phyloP scores from a whole-genome alignment of 2,797 vertebrate species.

The Cynopterus sphinx region DNA sequence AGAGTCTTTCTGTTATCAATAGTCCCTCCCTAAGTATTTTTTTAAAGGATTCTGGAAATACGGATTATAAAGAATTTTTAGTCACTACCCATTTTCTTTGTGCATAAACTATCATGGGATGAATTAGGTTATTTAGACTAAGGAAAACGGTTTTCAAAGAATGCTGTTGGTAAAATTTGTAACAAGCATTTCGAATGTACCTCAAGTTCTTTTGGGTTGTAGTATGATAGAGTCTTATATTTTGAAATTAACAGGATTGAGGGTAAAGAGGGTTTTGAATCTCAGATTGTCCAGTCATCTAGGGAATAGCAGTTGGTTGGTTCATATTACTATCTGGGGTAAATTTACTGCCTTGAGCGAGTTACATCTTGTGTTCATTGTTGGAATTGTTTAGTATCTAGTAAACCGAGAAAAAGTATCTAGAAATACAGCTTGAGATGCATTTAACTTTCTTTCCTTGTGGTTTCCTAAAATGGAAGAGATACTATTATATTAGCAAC shows the following conservation, averaged over 20 bases:
- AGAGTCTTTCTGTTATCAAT: not conserved
- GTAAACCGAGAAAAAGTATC: not conserved
- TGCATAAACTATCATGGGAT: slow-evolving; percentile 21
- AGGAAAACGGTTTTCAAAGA: slow-evolving; percentile 2
- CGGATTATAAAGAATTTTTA: slow-evolving; percentile 35
- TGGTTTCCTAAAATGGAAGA: not conserved
- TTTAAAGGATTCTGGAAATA: not conserved
- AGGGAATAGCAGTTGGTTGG: not conserved
- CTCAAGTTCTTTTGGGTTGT: slow-evolving; percentile 29
- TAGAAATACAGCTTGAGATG: not conserved
- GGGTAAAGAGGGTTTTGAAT: not conserved
- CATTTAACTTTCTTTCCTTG: not conserved
- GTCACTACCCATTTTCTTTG: not conserved
- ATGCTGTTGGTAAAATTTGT: not conserved
- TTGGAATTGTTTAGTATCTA: not conserved
- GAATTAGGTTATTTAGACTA: slow-evolving; percentile 37
- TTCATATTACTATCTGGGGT: not conserved
- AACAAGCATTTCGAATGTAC: not conserved
- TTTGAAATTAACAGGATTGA: not conserved
- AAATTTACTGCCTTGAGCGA: not conserved
- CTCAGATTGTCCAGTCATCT: not conserved
- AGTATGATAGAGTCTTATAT: not conserved
- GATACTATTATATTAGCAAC: not conserved
- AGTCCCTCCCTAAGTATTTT: not conserved
- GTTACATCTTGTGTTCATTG: not conserved